Percentiles rank a stretch among this genome's conserved stretches.
Evolutionary conservation across 2,113 vertebrate species (phyloP).

Genomic region (Vicugna pacos): DNA sequence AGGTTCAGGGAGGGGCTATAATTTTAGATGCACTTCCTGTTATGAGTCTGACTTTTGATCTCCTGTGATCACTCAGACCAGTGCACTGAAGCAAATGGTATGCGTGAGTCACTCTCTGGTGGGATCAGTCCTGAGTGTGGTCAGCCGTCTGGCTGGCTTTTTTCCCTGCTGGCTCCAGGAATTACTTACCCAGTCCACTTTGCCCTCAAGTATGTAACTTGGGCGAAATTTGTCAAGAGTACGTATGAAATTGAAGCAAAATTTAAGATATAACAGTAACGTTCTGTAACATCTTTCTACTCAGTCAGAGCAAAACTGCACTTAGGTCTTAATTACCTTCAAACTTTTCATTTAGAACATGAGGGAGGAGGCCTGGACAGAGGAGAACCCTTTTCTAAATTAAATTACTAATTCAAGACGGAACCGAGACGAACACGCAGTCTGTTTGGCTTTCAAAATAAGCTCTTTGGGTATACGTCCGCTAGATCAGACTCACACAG

Average conservation of each 20-base stretch:
- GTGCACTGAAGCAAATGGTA: constrained; percentile 63
- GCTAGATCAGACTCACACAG: accelerated
- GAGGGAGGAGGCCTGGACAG: neutral
- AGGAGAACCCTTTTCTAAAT: neutral
- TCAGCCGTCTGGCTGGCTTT: neutral
- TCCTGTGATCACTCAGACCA: constrained; percentile 61
- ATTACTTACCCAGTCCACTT: accelerated
- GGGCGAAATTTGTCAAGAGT: neutral
- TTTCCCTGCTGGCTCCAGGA: too few relatives aligned
- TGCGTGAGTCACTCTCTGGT: neutral
- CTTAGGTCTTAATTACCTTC: neutral
- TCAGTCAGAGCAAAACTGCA: neutral
- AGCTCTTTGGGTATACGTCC: accelerated
- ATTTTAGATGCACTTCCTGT: constrained; percentile 86
- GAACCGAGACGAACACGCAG: accelerated
- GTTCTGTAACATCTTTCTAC: accelerated
- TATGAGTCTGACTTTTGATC: constrained; percentile 76
- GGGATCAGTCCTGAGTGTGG: neutral
- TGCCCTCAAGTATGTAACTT: accelerated
- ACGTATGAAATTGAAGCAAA: accelerated
- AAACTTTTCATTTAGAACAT: neutral
- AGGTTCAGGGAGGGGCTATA: constrained; percentile 90
- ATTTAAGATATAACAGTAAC: neutral
- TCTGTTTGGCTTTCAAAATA: accelerated
- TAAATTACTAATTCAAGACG: neutral